phyloP scores from a whole-genome alignment of 2,888 invertebrate genomes.

The Idaea dimidiata region DNA sequence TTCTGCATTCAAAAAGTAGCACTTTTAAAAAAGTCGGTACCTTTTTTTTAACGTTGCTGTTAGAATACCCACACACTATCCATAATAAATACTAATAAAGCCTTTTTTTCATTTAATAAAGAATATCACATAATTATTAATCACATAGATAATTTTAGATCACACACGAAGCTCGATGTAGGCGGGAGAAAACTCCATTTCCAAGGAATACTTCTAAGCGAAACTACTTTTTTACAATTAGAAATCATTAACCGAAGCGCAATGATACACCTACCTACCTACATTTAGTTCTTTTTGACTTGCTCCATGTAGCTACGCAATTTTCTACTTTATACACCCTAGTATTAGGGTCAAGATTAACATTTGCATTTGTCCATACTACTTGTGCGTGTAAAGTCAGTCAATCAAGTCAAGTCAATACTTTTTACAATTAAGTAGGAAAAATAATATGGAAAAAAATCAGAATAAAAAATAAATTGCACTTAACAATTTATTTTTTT shows the following conservation, averaged over 20 bases:
- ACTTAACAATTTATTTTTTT: background rate
- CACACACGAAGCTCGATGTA: background rate
- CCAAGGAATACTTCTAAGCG: background rate
- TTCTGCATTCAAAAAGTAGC: too few species aligned
- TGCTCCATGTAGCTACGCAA: background rate
- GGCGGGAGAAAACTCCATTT: background rate
- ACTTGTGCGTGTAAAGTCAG: constrained; percentile 35
- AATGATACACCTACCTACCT: constrained; percentile 12
- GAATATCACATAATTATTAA: too few species aligned
- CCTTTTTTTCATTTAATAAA: too few species aligned
- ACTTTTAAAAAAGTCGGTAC: too few species aligned
- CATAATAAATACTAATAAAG: too few species aligned
- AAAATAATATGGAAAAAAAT: constrained; percentile 5
- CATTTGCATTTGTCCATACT: constrained; percentile 4
- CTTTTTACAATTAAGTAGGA: constrained; percentile 4
- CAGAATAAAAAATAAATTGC: background rate
- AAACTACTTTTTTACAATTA: background rate
- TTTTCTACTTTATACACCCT: background rate
- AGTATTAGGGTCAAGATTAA: background rate
- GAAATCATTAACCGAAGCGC: background rate
- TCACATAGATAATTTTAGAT: too few species aligned
- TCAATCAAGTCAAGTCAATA: constrained; percentile 41
- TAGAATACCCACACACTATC: too few species aligned
- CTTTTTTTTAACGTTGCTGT: too few species aligned
- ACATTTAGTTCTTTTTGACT: constrained; percentile 16